Evolutionary conservation across 1,140 invertebrate genomes (phyloP).

Genomic region (Goniozus legneri): DNA sequence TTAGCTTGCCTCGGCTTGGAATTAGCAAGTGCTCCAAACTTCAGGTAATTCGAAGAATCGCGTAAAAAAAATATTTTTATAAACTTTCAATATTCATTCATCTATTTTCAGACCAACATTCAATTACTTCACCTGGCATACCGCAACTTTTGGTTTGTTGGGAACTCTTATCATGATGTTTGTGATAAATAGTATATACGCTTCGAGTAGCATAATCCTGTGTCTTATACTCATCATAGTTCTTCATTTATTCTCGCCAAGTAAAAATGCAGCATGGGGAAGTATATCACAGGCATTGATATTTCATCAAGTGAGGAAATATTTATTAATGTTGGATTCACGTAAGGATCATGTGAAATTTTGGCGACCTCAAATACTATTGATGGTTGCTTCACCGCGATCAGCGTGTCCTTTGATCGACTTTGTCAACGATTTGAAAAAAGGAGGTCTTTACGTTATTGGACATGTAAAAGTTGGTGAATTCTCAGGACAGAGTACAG

Average conservation of each 20-base stretch:
- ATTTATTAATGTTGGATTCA: constrained; percentile 90
- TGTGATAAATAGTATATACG: constrained; percentile 88
- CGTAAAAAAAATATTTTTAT: not conserved
- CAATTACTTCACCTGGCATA: constrained; percentile 95
- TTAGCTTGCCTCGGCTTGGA: constrained; percentile 91
- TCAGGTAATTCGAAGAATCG: constrained; percentile 65
- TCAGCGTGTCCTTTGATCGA: constrained; percentile 87
- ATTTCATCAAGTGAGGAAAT: constrained; percentile 97
- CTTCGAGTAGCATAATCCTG: constrained; percentile 81
- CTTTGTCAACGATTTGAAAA: constrained; percentile 98
- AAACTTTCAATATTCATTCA: constrained; percentile 4
- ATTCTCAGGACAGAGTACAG: constrained; percentile 56
- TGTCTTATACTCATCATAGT: constrained; percentile 82
- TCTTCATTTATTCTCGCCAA: constrained; percentile 90
- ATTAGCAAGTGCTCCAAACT: constrained; percentile 93
- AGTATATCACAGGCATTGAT: constrained; percentile 98
- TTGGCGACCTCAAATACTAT: constrained; percentile 95
- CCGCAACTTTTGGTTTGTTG: constrained; percentile 80
- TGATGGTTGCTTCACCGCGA: constrained; percentile 90
- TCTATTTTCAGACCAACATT: constrained; percentile 81
- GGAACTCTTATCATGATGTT: constrained; percentile 95
- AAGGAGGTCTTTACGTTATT: constrained; percentile 93
- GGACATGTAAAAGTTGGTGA: constrained; percentile 83
- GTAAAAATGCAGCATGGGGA: constrained; percentile 82
- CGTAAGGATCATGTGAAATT: constrained; percentile 98